A percentile compares a stretch with the other conserved stretches of the same genome.
Evolutionary conservation across 2,113 vertebrate species (phyloP).

Genomic region (Eublepharis macularius): DNA sequence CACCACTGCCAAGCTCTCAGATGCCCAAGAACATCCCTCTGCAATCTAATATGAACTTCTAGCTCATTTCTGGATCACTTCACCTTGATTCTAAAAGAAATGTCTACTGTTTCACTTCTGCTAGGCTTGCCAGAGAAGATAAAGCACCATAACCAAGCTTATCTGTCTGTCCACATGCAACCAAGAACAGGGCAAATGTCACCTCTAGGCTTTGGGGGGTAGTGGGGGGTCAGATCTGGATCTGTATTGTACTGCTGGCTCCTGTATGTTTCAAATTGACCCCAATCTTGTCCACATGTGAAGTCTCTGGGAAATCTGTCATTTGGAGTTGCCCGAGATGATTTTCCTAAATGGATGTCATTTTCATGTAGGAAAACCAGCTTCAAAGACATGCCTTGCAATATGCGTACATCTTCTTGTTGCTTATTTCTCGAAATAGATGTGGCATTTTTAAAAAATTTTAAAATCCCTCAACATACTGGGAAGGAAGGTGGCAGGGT

Average conservation of each 20-base stretch:
- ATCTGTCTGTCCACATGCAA: background rate
- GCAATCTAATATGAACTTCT: slow-evolving; percentile 3
- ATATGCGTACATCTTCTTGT: background rate
- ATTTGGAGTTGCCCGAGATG: background rate
- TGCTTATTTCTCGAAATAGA: background rate
- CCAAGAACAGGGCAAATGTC: background rate
- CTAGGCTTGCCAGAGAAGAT: slow-evolving; percentile 18
- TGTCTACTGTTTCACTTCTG: background rate
- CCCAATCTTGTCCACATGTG: background rate
- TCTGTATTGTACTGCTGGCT: background rate
- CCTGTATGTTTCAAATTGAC: background rate
- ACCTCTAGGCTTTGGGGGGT: background rate
- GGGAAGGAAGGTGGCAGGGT: too few species aligned
- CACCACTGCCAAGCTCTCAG: slow-evolving; percentile 9
- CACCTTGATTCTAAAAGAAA: background rate
- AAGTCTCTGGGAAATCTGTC: background rate
- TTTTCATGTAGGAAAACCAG: background rate
- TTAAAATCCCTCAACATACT: background rate
- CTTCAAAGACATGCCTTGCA: background rate
- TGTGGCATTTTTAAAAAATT: background rate
- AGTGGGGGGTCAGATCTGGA: background rate
- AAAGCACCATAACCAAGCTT: background rate
- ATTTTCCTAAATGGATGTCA: background rate
- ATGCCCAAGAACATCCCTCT: slow-evolving; percentile 13
- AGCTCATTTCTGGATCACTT: background rate